A percentile compares a stretch with the other conserved stretches of the same genome.
phyloP scores from a whole-genome alignment of 2,113 vertebrate species.

The Pampusana beccarii region DNA sequence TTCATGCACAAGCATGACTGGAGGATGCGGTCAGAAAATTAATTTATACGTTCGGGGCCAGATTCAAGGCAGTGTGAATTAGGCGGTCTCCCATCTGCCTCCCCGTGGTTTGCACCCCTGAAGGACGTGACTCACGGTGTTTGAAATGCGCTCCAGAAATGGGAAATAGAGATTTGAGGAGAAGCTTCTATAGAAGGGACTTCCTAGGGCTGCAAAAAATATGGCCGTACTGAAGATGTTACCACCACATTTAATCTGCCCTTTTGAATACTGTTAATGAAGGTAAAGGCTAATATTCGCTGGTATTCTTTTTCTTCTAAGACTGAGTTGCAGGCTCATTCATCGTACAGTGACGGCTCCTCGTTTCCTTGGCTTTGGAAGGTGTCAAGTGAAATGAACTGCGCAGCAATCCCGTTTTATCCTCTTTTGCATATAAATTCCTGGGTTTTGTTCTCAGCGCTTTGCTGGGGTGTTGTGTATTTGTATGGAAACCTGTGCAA shows the following conservation, averaged over 20 bases:
- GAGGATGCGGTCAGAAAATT: background rate
- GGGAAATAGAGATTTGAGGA: slow-evolving; percentile 1
- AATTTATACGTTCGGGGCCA: background rate
- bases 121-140: background rate
- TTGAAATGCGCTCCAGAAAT: slow-evolving; percentile 19
- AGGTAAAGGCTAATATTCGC: background rate
- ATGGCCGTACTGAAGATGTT: background rate
- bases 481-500: background rate
- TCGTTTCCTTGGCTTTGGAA: background rate
- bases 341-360: background rate
- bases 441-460: rapidly evolving
- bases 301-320: background rate
- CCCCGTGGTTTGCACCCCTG: background rate
- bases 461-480: background rate
- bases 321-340: background rate
- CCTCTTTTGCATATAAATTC: background rate
- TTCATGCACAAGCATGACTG: background rate
- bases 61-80: background rate
- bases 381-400: background rate
- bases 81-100: background rate
- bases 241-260: background rate
- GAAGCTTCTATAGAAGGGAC: background rate
- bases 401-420: background rate
- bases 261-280: background rate
- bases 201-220: background rate